Percentiles rank a stretch among this genome's conserved stretches.
Conservation (phyloP, 2,113 vertebrate genomes). For the Uropsilus gracilis region DNA sequence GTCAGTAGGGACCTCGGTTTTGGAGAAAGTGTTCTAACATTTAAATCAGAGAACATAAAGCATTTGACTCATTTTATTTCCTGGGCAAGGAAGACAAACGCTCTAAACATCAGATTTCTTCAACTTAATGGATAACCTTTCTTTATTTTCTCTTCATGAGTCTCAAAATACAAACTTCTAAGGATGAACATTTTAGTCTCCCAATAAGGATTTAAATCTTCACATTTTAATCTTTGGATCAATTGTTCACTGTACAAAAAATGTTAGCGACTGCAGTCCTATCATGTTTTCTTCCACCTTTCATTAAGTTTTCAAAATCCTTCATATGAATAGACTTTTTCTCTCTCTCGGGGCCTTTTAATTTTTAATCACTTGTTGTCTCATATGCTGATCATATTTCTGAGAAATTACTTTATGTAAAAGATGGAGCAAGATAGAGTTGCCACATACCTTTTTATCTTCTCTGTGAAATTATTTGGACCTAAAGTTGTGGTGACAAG, state of each 20-base stretch:
- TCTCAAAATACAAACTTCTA: constrained; percentile 53
- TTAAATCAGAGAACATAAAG: not conserved
- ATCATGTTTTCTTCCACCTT: constrained; percentile 84
- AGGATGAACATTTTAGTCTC: constrained; percentile 24
- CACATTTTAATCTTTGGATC: constrained; percentile 76
- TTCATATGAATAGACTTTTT: constrained; percentile 84
- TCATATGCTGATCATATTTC: constrained; percentile 88
- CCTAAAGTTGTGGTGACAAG: constrained; percentile 89
- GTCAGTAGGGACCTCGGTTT: not conserved
- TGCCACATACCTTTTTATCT: constrained; percentile 89
- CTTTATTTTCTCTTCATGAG: not conserved
- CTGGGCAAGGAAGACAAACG: no score
- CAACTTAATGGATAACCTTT: not conserved
- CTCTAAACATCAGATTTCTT: not conserved
- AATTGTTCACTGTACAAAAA: constrained; percentile 72
- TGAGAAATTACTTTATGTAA: constrained; percentile 89
- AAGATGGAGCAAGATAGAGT: constrained; percentile 88
- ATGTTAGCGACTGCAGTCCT: constrained; percentile 73
- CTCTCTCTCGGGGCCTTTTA: constrained; percentile 83
- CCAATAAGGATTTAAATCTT: constrained; percentile 70
- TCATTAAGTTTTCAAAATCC: constrained; percentile 87
- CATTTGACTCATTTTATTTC: not conserved
- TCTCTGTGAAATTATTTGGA: constrained; percentile 87
- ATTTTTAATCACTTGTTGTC: constrained; percentile 86
- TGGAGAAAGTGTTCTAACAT: not conserved